Evolutionary conservation across 2,888 invertebrate species (phyloP).

Genomic region (Apomyelois bistriatella): DNA sequence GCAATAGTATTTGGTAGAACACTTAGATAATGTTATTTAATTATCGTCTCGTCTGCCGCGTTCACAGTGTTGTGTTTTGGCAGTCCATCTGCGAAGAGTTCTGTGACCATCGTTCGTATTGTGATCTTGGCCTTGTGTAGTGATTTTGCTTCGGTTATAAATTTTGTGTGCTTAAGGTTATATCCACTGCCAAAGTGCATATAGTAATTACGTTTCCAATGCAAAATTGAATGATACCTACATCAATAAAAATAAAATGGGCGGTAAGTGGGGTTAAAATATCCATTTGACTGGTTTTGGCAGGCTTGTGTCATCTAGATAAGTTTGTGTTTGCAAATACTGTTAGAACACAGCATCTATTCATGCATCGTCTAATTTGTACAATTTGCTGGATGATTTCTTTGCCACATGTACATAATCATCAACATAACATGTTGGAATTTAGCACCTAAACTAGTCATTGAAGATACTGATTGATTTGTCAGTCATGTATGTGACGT

Average conservation of each 20-base stretch:
- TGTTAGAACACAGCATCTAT: conserved; percentile 1
- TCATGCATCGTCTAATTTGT: not conserved
- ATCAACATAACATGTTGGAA: not conserved
- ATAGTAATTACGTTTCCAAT: too few species aligned
- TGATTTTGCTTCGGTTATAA: conserved; percentile 42
- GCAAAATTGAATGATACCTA: conserved; percentile 31
- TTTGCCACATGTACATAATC: conserved; percentile 3
- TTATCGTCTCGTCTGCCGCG: conserved; percentile 52
- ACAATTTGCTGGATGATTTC: not conserved
- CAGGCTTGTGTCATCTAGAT: conserved; percentile 16
- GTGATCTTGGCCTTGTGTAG: conserved; percentile 60
- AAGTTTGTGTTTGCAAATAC: conserved; percentile 9
- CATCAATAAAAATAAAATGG: conserved; percentile 51
- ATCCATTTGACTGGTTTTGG: conserved; percentile 19
- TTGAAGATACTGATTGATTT: too few species aligned
- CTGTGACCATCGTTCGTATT: conserved; percentile 25
- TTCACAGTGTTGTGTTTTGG: conserved; percentile 43
- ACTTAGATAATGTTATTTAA: conserved; percentile 59
- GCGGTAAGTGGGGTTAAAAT: conserved; percentile 53
- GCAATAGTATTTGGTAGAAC: conserved; percentile 51
- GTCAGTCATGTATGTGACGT: too few species aligned
- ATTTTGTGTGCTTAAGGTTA: conserved; percentile 37
- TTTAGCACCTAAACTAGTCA: too few species aligned
- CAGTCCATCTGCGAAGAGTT: conserved; percentile 32
- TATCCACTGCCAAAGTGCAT: conserved; percentile 37